Conservation (phyloP, 2,113 vertebrate genomes). For the Amphiprion ocellaris region DNA sequence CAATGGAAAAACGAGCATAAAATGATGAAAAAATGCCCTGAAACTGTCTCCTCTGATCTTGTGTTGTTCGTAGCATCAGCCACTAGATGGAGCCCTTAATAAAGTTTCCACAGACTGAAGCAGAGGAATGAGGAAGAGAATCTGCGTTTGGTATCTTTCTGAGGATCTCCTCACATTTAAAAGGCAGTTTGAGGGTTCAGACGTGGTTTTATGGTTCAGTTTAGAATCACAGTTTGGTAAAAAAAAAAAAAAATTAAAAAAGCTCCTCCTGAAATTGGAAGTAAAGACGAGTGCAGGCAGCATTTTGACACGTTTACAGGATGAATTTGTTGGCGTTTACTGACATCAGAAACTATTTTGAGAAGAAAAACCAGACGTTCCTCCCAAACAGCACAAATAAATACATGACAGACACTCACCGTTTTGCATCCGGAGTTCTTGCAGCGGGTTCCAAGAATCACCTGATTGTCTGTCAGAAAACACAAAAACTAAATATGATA, state of each 20-base stretch:
- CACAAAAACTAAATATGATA: too few relatives aligned
- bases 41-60: too few relatives aligned
- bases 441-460: conserved; percentile 86
- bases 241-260: too few relatives aligned
- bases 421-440: conserved; percentile 93
- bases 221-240: too few relatives aligned
- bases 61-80: not conserved
- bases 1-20: too few relatives aligned
- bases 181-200: too few relatives aligned
- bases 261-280: too few relatives aligned
- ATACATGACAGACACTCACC: conserved; percentile 72
- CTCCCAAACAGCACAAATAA: not conserved
- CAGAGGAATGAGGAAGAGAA: not conserved
- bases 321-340: conserved; percentile 5
- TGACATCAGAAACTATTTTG: conserved; percentile 16
- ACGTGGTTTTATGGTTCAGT: too few relatives aligned
- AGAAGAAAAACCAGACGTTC: not conserved
- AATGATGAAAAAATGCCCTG: too few relatives aligned
- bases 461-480: conserved; percentile 67
- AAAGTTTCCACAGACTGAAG: conserved; percentile 2
- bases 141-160: too few relatives aligned
- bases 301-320: not conserved
- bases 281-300: too few relatives aligned
- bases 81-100: conserved; percentile 64
- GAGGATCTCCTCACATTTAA: too few relatives aligned